These are phyloP conservation scores for Rhodinocichla rosea DNA, from an alignment of 2,113 vertebrate genomes.

Conservation along the genomic window DNA sequence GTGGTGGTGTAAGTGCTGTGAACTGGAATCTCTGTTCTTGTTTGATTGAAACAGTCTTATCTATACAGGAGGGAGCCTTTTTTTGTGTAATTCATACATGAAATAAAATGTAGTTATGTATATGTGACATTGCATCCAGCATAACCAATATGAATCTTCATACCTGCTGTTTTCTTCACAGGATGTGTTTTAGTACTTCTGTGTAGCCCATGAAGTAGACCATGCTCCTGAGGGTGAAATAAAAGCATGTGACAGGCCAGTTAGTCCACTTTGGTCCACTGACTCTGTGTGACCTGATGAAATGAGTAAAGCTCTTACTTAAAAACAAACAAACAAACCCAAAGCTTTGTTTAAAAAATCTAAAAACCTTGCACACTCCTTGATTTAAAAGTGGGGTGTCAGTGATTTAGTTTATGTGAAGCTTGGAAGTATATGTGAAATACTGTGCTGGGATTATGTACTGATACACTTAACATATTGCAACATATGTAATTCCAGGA, in stretches of 20 bases:
- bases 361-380: background rate
- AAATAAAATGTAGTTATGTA: background rate
- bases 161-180: background rate
- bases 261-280: background rate
- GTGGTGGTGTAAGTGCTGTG: background rate
- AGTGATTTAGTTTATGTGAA: background rate
- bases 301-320: background rate
- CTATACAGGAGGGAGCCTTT: background rate
- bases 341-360: background rate
- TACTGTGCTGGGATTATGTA: background rate
- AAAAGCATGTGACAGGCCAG: background rate
- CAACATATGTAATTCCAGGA: background rate
- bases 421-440: background rate
- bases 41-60: background rate
- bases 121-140: background rate
- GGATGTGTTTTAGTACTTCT: background rate
- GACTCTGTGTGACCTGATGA: background rate
- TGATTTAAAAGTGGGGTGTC: background rate
- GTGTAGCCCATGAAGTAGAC: background rate
- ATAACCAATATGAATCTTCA: background rate
- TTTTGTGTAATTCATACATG: background rate
- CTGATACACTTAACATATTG: background rate
- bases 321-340: background rate
- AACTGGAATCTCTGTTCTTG: background rate
- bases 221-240: background rate